Evolutionary conservation across 2,113 vertebrate species (phyloP), one percentile per base, ranked within the genome.

Genomic region (Pachypanchax playfairii): DNA sequence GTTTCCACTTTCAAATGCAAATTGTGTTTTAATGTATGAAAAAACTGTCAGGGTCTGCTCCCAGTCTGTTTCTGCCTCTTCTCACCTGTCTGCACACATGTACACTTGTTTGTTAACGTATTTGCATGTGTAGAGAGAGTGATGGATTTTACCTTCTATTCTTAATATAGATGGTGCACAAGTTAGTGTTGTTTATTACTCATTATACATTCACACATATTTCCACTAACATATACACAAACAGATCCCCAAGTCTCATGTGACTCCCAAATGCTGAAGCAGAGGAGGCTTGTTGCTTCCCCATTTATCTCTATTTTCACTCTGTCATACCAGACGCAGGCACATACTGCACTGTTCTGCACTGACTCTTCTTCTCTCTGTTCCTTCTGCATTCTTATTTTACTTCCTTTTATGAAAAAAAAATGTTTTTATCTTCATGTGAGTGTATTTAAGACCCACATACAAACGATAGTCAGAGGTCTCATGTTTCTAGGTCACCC

Each of bases 241-340:
- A 38, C 5, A 20, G 0, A 58, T 61, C 24, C 33, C 10, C 15
- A 4, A 36, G 20, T 42, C 36, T 59, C 29, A 25, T 38, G 55
- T 72, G 76, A 46, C 15, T 65, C 57, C 69, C 10, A 21, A 17
- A 46, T 39, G 56, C 73, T 41, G 68, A 73, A 28, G 77, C 53
- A 69, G 57, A 71, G 47, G 57, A 76, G 62, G 65, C 51, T 63
- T 47, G 36, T 64, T 73, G 53, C 71, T 36, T 70, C 55, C 49
- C 57, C 59, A 62, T 88, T 83, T 78, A 76, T 83, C 83, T 77
- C 66, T 72, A 52, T 79, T 75, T 66, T 75, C 6, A 17, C 62
- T 69, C 69, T 70, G 66, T 68, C 73, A 73, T 38, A 35, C 66
- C 62, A 67, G 77, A 33, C 65, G 58, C 42, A 43, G 41, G 11